Percentiles rank a stretch among this genome's conserved stretches.
phyloP scores from a whole-genome alignment of 2,797 vertebrate species.

The Morelia viridis region DNA sequence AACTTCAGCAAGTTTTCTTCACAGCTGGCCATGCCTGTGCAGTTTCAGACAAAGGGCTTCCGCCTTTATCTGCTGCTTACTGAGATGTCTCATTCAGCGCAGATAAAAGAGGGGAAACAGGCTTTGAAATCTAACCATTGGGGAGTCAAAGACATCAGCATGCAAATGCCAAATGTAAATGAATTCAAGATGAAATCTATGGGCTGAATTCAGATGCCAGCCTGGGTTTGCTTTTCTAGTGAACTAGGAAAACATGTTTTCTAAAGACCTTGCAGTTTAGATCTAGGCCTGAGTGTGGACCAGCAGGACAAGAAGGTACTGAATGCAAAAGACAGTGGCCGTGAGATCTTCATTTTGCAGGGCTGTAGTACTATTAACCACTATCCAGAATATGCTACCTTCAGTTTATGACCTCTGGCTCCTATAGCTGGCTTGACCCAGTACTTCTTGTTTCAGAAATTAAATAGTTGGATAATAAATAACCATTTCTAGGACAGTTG shows the following conservation, averaged over 20 bases:
- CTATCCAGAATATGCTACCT: background rate
- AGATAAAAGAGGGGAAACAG: constrained; percentile 78
- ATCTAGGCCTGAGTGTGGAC: constrained; percentile 6
- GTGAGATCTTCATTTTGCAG: background rate
- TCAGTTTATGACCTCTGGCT: background rate
- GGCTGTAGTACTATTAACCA: background rate
- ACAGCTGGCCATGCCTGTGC: constrained; percentile 74
- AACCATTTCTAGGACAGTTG: background rate
- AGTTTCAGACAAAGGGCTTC: constrained; percentile 77
- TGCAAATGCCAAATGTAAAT: constrained; percentile 72
- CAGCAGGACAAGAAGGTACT: constrained; percentile 31
- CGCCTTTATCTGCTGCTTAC: constrained; percentile 77
- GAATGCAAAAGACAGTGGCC: background rate
- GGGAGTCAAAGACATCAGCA: constrained; percentile 70
- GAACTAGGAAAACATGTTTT: background rate
- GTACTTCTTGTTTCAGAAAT: background rate
- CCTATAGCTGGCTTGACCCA: background rate
- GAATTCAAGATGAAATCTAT: constrained; percentile 65
- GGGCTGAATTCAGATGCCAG: constrained; percentile 38
- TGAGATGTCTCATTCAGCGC: constrained; percentile 78
- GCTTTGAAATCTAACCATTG: constrained; percentile 76
- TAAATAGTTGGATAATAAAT: background rate
- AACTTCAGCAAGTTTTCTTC: constrained; percentile 78
- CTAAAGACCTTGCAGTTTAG: constrained; percentile 9
- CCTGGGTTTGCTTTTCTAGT: constrained; percentile 43